Conservation (phyloP, 2,113 vertebrate genomes). For the Erinaceus europaeus region DNA sequence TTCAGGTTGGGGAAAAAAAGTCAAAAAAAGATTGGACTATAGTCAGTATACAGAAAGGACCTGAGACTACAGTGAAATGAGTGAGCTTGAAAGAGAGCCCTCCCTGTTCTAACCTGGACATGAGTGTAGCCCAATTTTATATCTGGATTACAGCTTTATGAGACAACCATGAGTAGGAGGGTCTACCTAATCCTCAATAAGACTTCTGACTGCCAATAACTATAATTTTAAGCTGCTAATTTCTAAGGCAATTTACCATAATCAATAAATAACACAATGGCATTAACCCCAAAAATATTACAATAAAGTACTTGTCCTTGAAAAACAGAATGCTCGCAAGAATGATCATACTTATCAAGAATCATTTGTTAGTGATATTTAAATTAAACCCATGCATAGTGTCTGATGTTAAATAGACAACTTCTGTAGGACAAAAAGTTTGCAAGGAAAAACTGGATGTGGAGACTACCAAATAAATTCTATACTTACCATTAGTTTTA, state of each 20-base stretch:
- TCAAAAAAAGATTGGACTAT: too few species aligned
- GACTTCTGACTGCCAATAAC: background rate
- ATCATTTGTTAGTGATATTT: constrained; percentile 10
- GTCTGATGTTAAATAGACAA: background rate
- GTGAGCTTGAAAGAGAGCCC: background rate
- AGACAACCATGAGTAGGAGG: background rate
- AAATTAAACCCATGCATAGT: constrained; percentile 6
- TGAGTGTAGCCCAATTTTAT: background rate
- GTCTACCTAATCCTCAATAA: background rate
- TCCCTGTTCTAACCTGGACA: background rate
- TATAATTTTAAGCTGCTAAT: background rate
- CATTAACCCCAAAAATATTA: background rate
- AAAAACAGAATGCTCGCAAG: background rate
- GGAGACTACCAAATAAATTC: too few species aligned
- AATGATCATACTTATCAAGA: background rate
- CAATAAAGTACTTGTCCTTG: background rate
- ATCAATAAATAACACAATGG: background rate
- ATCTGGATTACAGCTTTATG: background rate
- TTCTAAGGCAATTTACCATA: background rate
- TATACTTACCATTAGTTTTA: background rate
- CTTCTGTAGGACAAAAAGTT: background rate
- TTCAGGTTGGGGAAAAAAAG: too few species aligned
- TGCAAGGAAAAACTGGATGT: background rate
- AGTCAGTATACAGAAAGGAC: background rate
- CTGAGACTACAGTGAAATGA: background rate